A percentile compares a stretch with the other conserved stretches of the same genome.
Conservation (phyloP, 2,888 invertebrate species). For the Stomorhina lunata region DNA sequence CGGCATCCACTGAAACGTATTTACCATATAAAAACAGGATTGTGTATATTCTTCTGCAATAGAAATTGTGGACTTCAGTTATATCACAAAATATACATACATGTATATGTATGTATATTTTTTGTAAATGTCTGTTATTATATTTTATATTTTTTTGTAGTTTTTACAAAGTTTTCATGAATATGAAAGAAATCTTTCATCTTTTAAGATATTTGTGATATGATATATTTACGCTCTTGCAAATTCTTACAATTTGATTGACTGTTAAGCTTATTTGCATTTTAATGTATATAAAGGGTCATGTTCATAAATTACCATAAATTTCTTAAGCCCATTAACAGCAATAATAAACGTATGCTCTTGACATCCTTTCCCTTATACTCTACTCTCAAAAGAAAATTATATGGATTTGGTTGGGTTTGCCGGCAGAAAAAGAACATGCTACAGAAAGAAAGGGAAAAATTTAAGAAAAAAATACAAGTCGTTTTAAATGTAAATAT, state of each 20-base stretch:
- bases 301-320: slow-evolving; percentile 13
- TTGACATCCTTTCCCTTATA: not conserved
- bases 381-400: not conserved
- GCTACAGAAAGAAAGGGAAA: not conserved
- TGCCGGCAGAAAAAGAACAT: not conserved
- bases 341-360: not conserved
- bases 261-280: slow-evolving; percentile 1
- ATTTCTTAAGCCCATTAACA: slow-evolving; percentile 8
- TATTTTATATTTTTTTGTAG: too few species aligned
- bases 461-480: not conserved
- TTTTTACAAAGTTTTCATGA: too few species aligned
- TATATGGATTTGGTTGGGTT: not conserved
- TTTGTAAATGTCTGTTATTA: too few species aligned
- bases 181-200: too few species aligned
- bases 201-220: too few species aligned
- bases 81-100: too few species aligned
- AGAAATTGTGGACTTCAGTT: too few species aligned
- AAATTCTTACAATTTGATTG: not conserved
- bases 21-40: too few species aligned
- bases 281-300: not conserved
- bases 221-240: too few species aligned
- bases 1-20: too few species aligned
- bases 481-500: slow-evolving; percentile 36
- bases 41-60: too few species aligned
- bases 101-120: too few species aligned